A percentile compares a stretch with the other conserved stretches of the same genome.
phyloP scores from a whole-genome alignment of 2,797 vertebrate species.

The Enteromius fasciolatus region DNA sequence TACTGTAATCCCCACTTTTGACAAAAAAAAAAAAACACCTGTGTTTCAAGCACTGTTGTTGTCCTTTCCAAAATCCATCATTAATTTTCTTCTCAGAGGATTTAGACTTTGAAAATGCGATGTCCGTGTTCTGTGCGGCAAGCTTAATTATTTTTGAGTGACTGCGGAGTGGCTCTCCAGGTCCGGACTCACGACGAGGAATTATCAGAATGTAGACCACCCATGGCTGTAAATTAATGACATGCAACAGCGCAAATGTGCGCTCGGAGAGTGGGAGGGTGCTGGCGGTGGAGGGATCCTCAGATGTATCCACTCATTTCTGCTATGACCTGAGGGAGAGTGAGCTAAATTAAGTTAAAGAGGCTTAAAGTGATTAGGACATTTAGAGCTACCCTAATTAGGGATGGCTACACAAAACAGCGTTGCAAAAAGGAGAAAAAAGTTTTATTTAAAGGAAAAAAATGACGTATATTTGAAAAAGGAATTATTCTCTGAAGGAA shows the following conservation, averaged over 20 bases:
- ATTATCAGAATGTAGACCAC: conserved; percentile 73
- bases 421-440: conserved; percentile 46
- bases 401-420: conserved; percentile 57
- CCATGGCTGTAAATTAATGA: conserved; percentile 71
- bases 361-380: conserved; percentile 68
- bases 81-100: conserved; percentile 19
- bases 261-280: conserved; percentile 52
- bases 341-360: conserved; percentile 67
- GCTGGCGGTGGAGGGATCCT: conserved; percentile 58
- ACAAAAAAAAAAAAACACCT: conserved; percentile 36
- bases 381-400: conserved; percentile 65
- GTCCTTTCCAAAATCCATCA: conserved; percentile 1
- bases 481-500: conserved; percentile 55
- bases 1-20: conserved; percentile 1
- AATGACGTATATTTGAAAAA: conserved; percentile 54
- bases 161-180: conserved; percentile 75
- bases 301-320: conserved; percentile 65
- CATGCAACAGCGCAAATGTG: conserved; percentile 69
- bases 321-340: conserved; percentile 62
- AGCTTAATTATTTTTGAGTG: conserved; percentile 79
- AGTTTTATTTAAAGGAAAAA: conserved; percentile 55
- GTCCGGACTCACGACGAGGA: conserved; percentile 71
- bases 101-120: conserved; percentile 74
- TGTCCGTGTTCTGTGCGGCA: conserved; percentile 69
- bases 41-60: conserved; percentile 25